A percentile compares a stretch with the other conserved stretches of the same genome.
Evolutionary conservation across 2,797 vertebrate species (phyloP).

Genomic region (Potorous gilbertii): DNA sequence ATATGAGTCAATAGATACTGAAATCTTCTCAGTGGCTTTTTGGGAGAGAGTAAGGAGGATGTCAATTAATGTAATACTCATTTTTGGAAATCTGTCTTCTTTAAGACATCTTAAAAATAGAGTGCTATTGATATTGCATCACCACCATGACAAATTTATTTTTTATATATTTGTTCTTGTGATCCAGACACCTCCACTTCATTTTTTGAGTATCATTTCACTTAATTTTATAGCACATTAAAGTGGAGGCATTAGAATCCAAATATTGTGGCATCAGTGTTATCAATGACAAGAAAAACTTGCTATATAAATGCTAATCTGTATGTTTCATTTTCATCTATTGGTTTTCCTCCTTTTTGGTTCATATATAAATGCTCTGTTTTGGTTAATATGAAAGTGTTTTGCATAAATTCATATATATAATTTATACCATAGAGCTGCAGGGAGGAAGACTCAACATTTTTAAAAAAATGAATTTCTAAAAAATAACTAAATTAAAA

Average conservation of each 20-base stretch:
- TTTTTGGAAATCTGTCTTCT: neutral
- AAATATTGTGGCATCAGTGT: neutral
- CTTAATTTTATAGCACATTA: neutral
- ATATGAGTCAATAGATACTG: neutral
- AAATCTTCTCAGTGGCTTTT: neutral
- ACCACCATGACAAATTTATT: neutral
- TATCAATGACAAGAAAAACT: neutral
- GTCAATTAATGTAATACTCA: too few relatives aligned
- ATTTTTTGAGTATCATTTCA: neutral
- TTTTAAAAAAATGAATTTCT: neutral
- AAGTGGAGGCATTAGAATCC: neutral
- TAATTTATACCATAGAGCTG: neutral
- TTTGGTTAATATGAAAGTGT: neutral
- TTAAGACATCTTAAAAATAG: neutral
- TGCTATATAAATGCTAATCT: neutral
- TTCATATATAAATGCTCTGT: neutral
- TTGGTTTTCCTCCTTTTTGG: neutral
- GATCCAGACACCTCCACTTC: neutral
- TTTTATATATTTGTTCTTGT: neutral
- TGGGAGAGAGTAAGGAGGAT: too few relatives aligned
- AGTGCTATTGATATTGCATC: neutral
- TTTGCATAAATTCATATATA: neutral
- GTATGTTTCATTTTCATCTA: too few relatives aligned
- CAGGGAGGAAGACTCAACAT: too few relatives aligned
- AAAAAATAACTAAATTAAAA: neutral